Conservation (phyloP, 2,797 vertebrate species). For the Acrossocheilus fasciatus region DNA sequence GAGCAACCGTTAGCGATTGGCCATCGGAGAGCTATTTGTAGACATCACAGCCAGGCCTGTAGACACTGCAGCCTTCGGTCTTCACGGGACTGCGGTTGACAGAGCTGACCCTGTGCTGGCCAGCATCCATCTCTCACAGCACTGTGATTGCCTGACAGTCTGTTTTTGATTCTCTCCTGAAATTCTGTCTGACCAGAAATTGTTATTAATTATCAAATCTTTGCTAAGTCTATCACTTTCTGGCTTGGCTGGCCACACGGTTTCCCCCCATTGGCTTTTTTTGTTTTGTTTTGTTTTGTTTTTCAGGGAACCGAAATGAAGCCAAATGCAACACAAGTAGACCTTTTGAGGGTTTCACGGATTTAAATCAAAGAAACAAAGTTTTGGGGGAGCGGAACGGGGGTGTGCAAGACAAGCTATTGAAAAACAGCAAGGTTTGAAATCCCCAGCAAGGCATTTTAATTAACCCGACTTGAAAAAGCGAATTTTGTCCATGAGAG, state of each 20-base stretch:
- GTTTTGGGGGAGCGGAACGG: slow-evolving; percentile 41
- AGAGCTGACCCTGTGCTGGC: slow-evolving; percentile 54
- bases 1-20: slow-evolving; percentile 58
- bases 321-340: slow-evolving; percentile 62
- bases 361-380: slow-evolving; percentile 64
- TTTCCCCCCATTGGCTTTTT: slow-evolving; percentile 43
- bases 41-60: slow-evolving; percentile 54
- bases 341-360: slow-evolving; percentile 57
- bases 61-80: slow-evolving; percentile 51
- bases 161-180: slow-evolving; percentile 55
- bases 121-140: slow-evolving; percentile 54
- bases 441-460: slow-evolving; percentile 68
- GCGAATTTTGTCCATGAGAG: slow-evolving; percentile 65
- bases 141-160: slow-evolving; percentile 53
- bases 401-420: slow-evolving; percentile 44
- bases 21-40: slow-evolving; percentile 58
- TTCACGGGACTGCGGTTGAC: slow-evolving; percentile 39
- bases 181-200: slow-evolving; percentile 50
- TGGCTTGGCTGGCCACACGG: slow-evolving; percentile 41
- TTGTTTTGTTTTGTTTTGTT: slow-evolving; percentile 44
- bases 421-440: slow-evolving; percentile 61
- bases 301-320: slow-evolving; percentile 43
- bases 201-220: slow-evolving; percentile 64
- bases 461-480: slow-evolving; percentile 69
- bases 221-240: slow-evolving; percentile 61